Conservation (phyloP, 2,113 vertebrate genomes). For the Platysteira castanea region DNA sequence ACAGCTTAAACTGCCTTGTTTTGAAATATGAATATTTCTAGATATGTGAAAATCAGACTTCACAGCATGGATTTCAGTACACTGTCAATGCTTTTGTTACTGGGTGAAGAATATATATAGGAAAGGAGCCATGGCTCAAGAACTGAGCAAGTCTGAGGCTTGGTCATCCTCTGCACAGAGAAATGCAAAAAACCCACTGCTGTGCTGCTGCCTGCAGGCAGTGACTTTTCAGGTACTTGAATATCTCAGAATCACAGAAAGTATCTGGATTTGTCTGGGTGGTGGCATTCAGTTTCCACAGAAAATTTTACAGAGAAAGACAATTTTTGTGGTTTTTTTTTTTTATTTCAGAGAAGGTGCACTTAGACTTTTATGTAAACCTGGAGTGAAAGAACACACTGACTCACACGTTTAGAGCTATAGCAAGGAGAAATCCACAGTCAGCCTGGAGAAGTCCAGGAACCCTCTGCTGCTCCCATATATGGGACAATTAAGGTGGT, state of each 20-base stretch:
- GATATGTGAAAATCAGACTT: background rate
- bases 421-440: background rate
- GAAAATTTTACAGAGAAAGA: background rate
- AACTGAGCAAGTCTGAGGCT: background rate
- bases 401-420: background rate
- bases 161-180: background rate
- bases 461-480: background rate
- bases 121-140: background rate
- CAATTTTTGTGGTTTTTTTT: background rate
- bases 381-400: background rate
- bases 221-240: background rate
- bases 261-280: background rate
- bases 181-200: fast-evolving
- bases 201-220: background rate
- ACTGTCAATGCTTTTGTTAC: background rate
- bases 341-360: background rate
- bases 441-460: background rate
- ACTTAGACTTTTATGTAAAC: background rate
- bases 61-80: background rate
- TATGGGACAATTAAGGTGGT: background rate
- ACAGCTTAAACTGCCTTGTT: background rate
- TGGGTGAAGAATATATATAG: background rate
- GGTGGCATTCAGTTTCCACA: background rate
- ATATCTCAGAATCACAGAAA: background rate
- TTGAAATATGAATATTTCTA: background rate